Evolutionary conservation across 2,113 vertebrate genomes (phyloP), one percentile per base, ranked within the genome.

Genomic region (Chrysochloris asiatica): DNA sequence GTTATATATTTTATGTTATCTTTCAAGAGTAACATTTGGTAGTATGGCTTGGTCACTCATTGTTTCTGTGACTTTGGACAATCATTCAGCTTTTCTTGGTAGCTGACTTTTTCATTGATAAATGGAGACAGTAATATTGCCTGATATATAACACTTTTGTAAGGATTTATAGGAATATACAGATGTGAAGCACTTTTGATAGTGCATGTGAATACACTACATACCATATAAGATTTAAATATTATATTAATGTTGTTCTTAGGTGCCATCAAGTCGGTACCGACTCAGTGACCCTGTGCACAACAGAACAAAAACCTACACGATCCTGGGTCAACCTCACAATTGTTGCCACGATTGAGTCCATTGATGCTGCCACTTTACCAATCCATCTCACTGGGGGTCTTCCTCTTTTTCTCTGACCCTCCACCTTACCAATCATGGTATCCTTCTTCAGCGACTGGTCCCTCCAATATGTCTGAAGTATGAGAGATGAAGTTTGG

Each of bases 91-190:
- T 26, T 81, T 75, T 71, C 8, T 56, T 83, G 47, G 6, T 75
- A 13, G 83, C 82, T 91, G 56, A 47, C 8, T 72, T 94, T 50
- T 54, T 87, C 56, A 41, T 65, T 82, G 73, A 12, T 84, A 65
- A 84, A 73, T 77, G 26, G 16, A 19, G 47, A 54, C 2, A 41
- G 21, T 33, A 56, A 61, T 88, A 72, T 65, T 73, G 73, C 12
- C 9, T 81, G n/a, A 22, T 33, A 16, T 26, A 9, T 5, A 67
- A 54, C 54, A 2, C 80, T 77, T 56, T 67, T 33, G 10, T 50
- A 76, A 82, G 30, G 36, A 67, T 77, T 86, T 36, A 28, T 61
- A 14, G 80, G 47, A 59, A 72, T 54, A 41, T 24, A 33, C 24
- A n/a, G 13, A 47, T 3, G 3, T 3, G 22, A 92, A 76, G 10